These are phyloP conservation scores for Paramuricea clavata DNA, from an alignment of 92 coral and sea anemone species.

Conservation along the genomic window DNA sequence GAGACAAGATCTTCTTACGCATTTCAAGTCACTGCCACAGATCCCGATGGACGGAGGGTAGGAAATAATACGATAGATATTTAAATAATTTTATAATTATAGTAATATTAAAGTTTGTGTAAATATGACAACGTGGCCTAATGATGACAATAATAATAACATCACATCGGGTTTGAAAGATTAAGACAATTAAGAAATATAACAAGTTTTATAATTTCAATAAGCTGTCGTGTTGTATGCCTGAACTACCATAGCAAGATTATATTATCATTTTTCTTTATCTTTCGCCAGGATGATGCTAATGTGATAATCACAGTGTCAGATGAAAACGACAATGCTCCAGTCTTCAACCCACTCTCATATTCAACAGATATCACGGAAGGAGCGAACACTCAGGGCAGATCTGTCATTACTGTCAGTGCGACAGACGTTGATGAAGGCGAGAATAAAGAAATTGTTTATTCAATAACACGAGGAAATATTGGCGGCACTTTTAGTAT, in stretches of 20 bases:
- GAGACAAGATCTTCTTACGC: slow-evolving; percentile 76
- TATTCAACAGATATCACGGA: slow-evolving; percentile 70
- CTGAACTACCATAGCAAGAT: too few relatives aligned
- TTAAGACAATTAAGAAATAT: not conserved
- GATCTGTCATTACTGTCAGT: slow-evolving; percentile 63
- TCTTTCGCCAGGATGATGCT: slow-evolving; percentile 60
- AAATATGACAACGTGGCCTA: too few relatives aligned
- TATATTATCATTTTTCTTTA: not conserved
- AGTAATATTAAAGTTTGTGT: too few relatives aligned
- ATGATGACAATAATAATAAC: too few relatives aligned
- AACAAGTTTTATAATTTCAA: not conserved
- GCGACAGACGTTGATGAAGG: slow-evolving; percentile 94
- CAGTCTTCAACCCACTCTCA: slow-evolving; percentile 74
- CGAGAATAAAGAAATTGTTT: slow-evolving; percentile 70
- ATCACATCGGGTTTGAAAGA: too few relatives aligned
- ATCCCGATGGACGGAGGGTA: slow-evolving; percentile 78
- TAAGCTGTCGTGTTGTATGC: too few relatives aligned
- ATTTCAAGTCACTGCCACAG: slow-evolving; percentile 77
- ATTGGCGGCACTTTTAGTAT: slow-evolving; percentile 77
- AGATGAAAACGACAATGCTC: slow-evolving; percentile 87
- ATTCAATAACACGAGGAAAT: slow-evolving; percentile 78
- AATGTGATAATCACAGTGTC: slow-evolving; percentile 75
- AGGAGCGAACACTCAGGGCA: slow-evolving; percentile 74
- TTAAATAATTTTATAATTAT: too few relatives aligned
- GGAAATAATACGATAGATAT: not conserved